These are phyloP conservation scores for Trogon melanurus DNA, from an alignment of 2,113 vertebrate genomes.

Conservation along the genomic window DNA sequence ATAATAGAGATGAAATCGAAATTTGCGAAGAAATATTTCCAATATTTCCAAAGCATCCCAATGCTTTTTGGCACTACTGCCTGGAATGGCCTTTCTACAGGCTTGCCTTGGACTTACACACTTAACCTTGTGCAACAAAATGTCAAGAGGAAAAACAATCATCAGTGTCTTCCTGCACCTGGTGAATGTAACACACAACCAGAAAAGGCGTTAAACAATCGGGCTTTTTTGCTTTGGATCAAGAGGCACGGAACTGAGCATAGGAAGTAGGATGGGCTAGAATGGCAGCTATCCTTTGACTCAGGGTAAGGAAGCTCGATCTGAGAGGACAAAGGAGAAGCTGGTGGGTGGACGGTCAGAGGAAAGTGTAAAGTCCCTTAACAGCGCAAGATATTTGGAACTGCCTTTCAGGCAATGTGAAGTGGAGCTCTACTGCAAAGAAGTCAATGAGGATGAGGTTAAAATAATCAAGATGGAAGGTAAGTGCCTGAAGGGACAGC, in stretches of 20 bases:
- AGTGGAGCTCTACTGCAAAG: not conserved
- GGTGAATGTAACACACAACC: not conserved
- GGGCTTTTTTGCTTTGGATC: rapidly evolving
- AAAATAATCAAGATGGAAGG: not conserved
- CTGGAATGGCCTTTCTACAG: not conserved
- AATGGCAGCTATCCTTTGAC: not conserved
- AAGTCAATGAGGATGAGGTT: not conserved
- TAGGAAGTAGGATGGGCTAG: not conserved
- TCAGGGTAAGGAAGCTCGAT: not conserved
- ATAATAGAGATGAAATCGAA: not conserved
- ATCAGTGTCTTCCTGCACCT: not conserved
- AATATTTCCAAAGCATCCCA: not conserved
- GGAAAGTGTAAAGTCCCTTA: not conserved
- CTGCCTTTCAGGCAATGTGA: not conserved
- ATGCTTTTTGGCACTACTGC: not conserved
- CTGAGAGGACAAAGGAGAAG: not conserved
- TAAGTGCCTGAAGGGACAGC: not conserved
- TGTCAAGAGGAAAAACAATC: not conserved
- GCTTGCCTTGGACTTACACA: not conserved
- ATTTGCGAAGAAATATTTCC: not conserved
- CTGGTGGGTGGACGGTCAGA: not conserved
- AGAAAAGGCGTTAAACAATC: not conserved
- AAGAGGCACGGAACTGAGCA: not conserved
- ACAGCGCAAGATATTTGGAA: not conserved
- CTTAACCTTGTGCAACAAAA: not conserved